phyloP scores from a whole-genome alignment of 2,888 invertebrate species.

The Acronicta psi region DNA sequence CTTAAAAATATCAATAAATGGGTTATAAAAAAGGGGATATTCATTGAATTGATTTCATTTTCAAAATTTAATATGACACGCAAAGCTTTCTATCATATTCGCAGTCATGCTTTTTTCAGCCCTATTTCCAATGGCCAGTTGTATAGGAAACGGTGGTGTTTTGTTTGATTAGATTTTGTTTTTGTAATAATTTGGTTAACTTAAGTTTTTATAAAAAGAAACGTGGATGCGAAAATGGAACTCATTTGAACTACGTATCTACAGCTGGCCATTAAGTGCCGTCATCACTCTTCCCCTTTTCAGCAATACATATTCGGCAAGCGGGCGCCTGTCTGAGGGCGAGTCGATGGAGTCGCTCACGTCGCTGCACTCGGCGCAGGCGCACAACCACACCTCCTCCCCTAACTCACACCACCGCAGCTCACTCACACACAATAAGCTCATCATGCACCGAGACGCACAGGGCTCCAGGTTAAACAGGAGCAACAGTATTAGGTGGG shows the following conservation, averaged over 20 bases:
- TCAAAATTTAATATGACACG: slow-evolving; percentile 39
- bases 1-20: too few species aligned
- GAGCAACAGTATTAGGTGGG: slow-evolving; percentile 97
- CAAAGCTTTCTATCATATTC: slow-evolving; percentile 59
- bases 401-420: slow-evolving; percentile 91
- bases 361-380: slow-evolving; percentile 93
- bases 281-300: slow-evolving; percentile 80
- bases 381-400: slow-evolving; percentile 92
- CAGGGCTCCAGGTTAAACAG: slow-evolving; percentile 92
- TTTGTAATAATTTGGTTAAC: slow-evolving; percentile 5
- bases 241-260: slow-evolving; percentile 11
- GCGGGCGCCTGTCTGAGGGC: slow-evolving; percentile 95
- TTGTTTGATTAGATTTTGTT: slow-evolving; percentile 13
- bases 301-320: slow-evolving; percentile 92
- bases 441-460: slow-evolving; percentile 89
- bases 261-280: slow-evolving; percentile 75
- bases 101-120: slow-evolving; percentile 74
- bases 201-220: slow-evolving; percentile 6
- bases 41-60: not conserved
- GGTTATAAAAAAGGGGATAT: not conserved
- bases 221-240: slow-evolving; percentile 8
- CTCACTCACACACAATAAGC: slow-evolving; percentile 90
- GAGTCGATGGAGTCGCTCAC: slow-evolving; percentile 96
- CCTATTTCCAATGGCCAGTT: slow-evolving; percentile 78
- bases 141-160: slow-evolving; percentile 46